phyloP scores from a whole-genome alignment of 2,113 vertebrate genomes.

The Calypte anna region DNA sequence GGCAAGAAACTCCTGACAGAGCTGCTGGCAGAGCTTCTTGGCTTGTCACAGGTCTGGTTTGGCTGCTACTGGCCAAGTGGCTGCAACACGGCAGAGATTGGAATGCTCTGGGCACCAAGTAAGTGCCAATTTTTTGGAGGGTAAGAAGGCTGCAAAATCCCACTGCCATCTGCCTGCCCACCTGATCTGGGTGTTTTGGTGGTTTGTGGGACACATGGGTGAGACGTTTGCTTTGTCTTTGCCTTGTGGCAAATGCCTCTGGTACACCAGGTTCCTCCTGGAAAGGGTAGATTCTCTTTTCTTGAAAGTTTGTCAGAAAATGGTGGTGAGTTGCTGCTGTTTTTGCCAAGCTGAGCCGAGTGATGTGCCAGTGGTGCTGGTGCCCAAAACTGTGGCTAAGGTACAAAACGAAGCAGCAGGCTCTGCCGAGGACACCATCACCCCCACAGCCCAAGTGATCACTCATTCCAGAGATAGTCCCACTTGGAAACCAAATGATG shows the following conservation, averaged over 20 bases:
- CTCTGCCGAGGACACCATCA: not conserved
- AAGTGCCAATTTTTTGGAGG: not conserved
- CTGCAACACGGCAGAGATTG: not conserved
- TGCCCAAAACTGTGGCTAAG: not conserved
- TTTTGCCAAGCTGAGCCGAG: not conserved
- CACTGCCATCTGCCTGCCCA: not conserved
- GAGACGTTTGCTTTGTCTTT: not conserved
- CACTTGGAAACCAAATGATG: not conserved
- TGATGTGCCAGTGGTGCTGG: accelerated
- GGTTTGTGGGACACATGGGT: accelerated
- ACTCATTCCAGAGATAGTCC: not conserved
- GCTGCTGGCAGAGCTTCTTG: not conserved
- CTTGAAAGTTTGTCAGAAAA: not conserved
- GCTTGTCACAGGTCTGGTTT: not conserved
- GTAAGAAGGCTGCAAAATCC: not conserved
- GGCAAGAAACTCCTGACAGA: not conserved
- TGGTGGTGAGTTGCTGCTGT: accelerated
- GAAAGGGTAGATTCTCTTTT: accelerated
- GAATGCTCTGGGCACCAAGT: accelerated
- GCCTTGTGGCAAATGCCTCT: accelerated
- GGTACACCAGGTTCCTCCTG: not conserved
- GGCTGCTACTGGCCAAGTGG: not conserved
- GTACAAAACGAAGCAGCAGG: not conserved
- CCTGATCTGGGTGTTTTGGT: not conserved
- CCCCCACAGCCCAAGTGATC: accelerated